A percentile compares a stretch with the other conserved stretches of the same genome.
Conservation (phyloP, 2,888 invertebrate species). For the Ashinkailepas kermadecensis region DNA sequence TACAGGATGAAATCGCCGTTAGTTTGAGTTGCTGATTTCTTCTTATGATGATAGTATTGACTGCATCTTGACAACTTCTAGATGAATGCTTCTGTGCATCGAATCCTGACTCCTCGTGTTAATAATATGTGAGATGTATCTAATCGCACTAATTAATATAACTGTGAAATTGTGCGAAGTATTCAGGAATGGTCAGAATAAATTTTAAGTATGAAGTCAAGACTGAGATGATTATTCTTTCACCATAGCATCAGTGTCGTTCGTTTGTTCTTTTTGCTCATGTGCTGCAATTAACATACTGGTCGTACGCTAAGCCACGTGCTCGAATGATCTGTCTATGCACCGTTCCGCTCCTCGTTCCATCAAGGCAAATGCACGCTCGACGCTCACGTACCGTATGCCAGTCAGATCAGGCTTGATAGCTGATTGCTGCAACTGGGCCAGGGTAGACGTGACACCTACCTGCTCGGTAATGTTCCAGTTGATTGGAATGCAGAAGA, state of each 20-base stretch:
- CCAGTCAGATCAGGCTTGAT: not conserved
- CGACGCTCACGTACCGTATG: not conserved
- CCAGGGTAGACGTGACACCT: not conserved
- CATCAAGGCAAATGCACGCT: not conserved
- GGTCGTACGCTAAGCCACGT: not conserved
- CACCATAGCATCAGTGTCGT: too few species aligned
- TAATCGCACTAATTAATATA: too few species aligned
- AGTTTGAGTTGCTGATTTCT: not conserved
- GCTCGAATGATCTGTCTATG: not conserved
- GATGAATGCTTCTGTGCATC: too few species aligned
- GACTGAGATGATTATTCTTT: too few species aligned
- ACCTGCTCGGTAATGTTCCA: not conserved
- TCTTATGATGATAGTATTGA: not conserved
- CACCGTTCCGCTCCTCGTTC: not conserved
- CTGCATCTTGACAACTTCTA: too few species aligned
- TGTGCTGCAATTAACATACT: not conserved
- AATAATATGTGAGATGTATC: too few species aligned
- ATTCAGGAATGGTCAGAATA: too few species aligned
- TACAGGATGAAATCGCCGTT: not conserved
- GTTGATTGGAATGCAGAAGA: slow-evolving; percentile 64
- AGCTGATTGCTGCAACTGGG: not conserved
- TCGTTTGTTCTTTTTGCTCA: not conserved
- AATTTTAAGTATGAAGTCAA: too few species aligned
- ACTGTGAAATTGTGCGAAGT: too few species aligned
- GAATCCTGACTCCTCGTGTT: too few species aligned